Evolutionary conservation across 1,140 invertebrate species (phyloP).

Genomic region (Patella vulgata): DNA sequence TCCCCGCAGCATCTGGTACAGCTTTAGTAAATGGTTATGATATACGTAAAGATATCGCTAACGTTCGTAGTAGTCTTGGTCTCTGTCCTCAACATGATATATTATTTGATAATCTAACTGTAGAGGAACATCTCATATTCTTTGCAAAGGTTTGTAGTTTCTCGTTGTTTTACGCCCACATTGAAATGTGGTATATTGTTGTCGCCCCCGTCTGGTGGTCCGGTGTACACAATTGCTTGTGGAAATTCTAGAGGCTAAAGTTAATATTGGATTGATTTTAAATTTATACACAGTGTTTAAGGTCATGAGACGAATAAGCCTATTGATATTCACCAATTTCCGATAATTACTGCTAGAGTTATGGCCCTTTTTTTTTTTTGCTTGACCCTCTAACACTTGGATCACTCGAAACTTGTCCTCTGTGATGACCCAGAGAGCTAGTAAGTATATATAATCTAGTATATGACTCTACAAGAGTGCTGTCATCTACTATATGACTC

Average conservation of each 20-base stretch:
- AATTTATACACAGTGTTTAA: too few species aligned
- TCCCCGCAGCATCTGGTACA: slow-evolving; percentile 75
- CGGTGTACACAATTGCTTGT: too few species aligned
- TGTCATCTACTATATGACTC: too few species aligned
- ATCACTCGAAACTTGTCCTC: neutral
- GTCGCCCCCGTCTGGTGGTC: too few species aligned
- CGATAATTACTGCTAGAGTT: too few species aligned
- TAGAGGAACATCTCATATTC: slow-evolving; percentile 88
- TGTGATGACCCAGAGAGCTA: neutral
- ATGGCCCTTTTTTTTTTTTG: too few species aligned
- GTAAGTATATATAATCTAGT: neutral
- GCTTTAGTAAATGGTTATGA: slow-evolving; percentile 77
- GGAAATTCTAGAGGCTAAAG: too few species aligned
- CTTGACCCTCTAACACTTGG: neutral
- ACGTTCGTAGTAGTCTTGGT: slow-evolving; percentile 78
- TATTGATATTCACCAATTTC: too few species aligned
- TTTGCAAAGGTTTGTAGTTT: slow-evolving; percentile 71
- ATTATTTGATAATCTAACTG: slow-evolving; percentile 88
- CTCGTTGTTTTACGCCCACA: neutral
- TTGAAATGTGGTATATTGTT: too few species aligned
- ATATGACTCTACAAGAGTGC: too few species aligned
- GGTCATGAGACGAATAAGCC: too few species aligned
- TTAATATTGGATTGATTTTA: too few species aligned
- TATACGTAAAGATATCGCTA: slow-evolving; percentile 68
- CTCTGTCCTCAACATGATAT: slow-evolving; percentile 96